Conservation (phyloP, 2,888 invertebrate genomes). For the Malacosoma neustria region DNA sequence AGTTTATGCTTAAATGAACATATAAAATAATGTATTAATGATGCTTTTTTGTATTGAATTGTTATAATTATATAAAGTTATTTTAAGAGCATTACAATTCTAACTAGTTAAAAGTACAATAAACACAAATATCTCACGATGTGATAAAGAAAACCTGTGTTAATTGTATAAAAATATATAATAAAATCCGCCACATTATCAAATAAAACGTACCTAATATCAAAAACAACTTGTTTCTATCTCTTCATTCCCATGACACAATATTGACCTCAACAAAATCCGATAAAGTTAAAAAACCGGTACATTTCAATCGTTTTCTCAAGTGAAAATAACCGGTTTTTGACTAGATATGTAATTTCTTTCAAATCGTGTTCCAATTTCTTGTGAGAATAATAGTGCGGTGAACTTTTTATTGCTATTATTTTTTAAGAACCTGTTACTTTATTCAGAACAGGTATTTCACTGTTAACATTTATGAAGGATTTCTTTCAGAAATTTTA, state of each 20-base stretch:
- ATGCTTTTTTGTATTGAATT: too few species aligned
- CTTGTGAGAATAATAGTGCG: conserved; percentile 13
- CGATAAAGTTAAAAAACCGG: neutral
- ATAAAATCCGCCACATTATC: too few species aligned
- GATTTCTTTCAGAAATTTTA: conserved; percentile 1
- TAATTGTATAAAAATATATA: neutral
- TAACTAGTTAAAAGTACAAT: too few species aligned
- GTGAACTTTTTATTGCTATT: neutral
- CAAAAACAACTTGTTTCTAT: neutral
- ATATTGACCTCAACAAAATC: conserved; percentile 8
- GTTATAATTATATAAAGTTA: too few species aligned
- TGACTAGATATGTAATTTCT: conserved; percentile 4
- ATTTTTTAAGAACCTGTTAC: conserved; percentile 15
- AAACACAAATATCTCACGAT: conserved; percentile 11
- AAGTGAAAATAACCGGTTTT: conserved; percentile 8
- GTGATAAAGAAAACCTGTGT: conserved; percentile 10
- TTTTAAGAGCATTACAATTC: too few species aligned
- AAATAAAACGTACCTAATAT: too few species aligned
- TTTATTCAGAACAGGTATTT: conserved; percentile 8
- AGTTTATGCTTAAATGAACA: too few species aligned
- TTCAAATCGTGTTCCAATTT: conserved; percentile 4
- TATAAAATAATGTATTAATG: too few species aligned
- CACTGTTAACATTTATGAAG: neutral
- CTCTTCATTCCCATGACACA: conserved; percentile 10
- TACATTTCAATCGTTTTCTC: neutral